phyloP scores from a whole-genome alignment of 2,113 vertebrate genomes.

The Acinonyx jubatus region DNA sequence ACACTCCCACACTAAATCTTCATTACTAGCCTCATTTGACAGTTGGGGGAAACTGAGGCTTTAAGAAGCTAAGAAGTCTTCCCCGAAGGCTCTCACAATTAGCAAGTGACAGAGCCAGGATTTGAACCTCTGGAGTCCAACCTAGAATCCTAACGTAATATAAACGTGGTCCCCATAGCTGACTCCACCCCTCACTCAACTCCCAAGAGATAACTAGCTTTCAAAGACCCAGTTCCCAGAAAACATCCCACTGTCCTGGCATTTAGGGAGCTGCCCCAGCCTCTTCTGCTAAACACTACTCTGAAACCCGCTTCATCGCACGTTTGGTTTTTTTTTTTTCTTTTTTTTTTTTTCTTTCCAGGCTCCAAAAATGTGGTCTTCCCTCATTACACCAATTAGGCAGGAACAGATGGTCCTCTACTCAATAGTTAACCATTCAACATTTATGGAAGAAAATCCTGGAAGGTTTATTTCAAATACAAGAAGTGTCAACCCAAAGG shows the following conservation, averaged over 20 bases:
- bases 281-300: not conserved
- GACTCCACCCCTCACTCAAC: not conserved
- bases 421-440: constrained; percentile 47
- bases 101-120: not conserved
- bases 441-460: constrained; percentile 50
- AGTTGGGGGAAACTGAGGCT: not conserved
- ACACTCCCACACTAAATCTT: not conserved
- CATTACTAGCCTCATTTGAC: not conserved
- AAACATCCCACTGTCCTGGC: not conserved
- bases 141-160: not conserved
- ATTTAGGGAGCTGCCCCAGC: not conserved
- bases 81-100: not conserved
- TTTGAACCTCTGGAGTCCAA: not conserved
- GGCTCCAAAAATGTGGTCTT: constrained; percentile 50
- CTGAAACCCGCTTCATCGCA: not conserved
- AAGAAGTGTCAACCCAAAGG: constrained; percentile 46
- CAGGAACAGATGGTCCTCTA: constrained; percentile 63
- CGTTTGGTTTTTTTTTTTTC: not conserved
- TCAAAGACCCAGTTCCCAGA: not conserved
- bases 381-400: constrained; percentile 43
- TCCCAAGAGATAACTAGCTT: not conserved
- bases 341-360: not conserved
- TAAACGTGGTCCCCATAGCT: not conserved
- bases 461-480: constrained; percentile 53
- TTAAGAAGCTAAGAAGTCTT: not conserved